Evolutionary conservation across 2,888 invertebrate genomes (phyloP).

Genomic region (Oscheius onirici): DNA sequence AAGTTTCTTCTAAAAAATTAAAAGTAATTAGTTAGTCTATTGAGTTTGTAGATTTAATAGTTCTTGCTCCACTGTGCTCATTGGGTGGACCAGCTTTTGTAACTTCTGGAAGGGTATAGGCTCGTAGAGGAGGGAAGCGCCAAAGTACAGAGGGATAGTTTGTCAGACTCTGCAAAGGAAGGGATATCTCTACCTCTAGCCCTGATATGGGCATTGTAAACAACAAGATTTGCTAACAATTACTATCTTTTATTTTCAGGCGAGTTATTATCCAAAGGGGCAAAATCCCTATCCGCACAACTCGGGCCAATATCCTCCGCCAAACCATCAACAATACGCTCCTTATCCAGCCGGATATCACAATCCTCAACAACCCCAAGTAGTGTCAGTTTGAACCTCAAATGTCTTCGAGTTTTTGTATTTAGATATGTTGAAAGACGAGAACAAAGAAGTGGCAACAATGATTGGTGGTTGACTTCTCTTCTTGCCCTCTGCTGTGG

Average conservation of each 20-base stretch:
- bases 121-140: too few species aligned
- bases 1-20: too few species aligned
- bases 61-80: too few species aligned
- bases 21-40: too few species aligned
- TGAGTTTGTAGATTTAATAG: too few species aligned
- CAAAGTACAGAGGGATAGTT: too few species aligned
- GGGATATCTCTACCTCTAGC: too few species aligned
- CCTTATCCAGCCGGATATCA: constrained; percentile 61
- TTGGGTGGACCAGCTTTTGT: too few species aligned
- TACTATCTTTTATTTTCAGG: constrained; percentile 39
- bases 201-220: too few species aligned
- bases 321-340: constrained; percentile 9
- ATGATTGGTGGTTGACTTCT: constrained; percentile 61
- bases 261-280: constrained; percentile 39
- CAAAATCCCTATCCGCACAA: constrained; percentile 54
- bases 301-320: constrained; percentile 30
- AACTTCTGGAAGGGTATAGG: too few species aligned
- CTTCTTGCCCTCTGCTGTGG: constrained; percentile 63
- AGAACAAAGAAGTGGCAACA: constrained; percentile 36
- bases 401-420: background rate
- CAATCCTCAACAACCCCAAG: constrained; percentile 63
- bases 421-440: constrained; percentile 57
- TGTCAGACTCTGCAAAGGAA: too few species aligned
- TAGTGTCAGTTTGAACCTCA: constrained; percentile 53
- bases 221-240: too few species aligned